phyloP scores from a whole-genome alignment of 1,140 invertebrate genomes.

The Onthophagus taurus region DNA sequence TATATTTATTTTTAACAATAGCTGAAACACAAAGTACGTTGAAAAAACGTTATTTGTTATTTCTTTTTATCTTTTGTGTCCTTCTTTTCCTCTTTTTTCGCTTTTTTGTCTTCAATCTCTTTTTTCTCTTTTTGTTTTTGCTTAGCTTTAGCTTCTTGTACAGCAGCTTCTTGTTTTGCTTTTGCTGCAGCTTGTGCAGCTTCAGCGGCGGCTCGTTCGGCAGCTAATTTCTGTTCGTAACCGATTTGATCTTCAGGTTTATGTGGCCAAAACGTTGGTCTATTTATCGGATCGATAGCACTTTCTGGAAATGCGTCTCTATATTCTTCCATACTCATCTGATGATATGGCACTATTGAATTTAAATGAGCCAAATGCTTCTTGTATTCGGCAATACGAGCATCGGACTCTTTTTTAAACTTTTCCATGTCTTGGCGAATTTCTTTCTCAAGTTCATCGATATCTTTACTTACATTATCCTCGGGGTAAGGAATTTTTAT shows the following conservation, averaged over 20 bases:
- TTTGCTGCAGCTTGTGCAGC: too few relatives aligned
- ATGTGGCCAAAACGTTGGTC: constrained; percentile 76
- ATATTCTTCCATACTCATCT: constrained; percentile 87
- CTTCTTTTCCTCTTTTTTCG: too few relatives aligned
- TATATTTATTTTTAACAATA: too few relatives aligned
- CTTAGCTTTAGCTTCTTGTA: too few relatives aligned
- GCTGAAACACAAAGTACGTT: too few relatives aligned
- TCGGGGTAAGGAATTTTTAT: constrained; percentile 68
- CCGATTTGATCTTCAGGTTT: constrained; percentile 42
- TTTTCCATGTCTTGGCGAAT: constrained; percentile 43
- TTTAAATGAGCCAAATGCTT: constrained; percentile 51
- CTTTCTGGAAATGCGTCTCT: constrained; percentile 56
- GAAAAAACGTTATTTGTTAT: too few relatives aligned
- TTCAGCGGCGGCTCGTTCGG: too few relatives aligned
- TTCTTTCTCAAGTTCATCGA: constrained; percentile 61
- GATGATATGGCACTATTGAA: constrained; percentile 56
- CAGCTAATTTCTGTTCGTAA: constrained; percentile 18
- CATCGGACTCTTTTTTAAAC: constrained; percentile 45
- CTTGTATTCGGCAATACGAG: constrained; percentile 46
- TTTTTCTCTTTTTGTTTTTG: too few relatives aligned
- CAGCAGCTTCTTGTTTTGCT: too few relatives aligned
- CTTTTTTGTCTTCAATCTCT: too few relatives aligned
- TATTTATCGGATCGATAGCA: constrained; percentile 58
- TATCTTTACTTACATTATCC: constrained; percentile 53
- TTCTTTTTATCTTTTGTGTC: too few relatives aligned